These are phyloP conservation scores for Hyles lineata DNA, from an alignment of 2,888 invertebrate genomes.

Conservation along the genomic window DNA sequence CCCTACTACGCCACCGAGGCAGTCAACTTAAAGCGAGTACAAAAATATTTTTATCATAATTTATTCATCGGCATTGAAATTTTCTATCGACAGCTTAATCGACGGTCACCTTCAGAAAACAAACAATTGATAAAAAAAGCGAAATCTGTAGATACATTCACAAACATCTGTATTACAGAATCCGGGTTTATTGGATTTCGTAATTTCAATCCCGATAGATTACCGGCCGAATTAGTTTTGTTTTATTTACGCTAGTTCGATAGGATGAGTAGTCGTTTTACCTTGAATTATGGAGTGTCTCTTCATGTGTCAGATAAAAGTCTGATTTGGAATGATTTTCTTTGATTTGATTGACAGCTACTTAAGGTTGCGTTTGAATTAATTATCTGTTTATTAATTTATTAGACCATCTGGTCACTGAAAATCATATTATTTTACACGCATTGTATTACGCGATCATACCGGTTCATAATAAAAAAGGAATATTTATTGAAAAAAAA, in stretches of 20 bases:
- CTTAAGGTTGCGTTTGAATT: too few species aligned
- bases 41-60: conserved; percentile 8
- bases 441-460: too few species aligned
- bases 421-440: background rate
- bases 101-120: background rate
- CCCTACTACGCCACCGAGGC: too few species aligned
- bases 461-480: too few species aligned
- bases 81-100: background rate
- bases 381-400: background rate
- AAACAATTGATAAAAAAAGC: background rate
- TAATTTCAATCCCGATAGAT: conserved; percentile 1
- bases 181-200: background rate
- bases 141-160: background rate
- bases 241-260: background rate
- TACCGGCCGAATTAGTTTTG: background rate
- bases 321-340: too few species aligned
- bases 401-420: background rate
- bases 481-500: too few species aligned
- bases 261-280: background rate
- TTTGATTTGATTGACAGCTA: too few species aligned
- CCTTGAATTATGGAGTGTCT: background rate
- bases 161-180: conserved; percentile 2
- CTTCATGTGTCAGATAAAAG: too few species aligned
- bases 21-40: background rate
- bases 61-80: background rate